Evolutionary conservation across 2,797 vertebrate species (phyloP).

Genomic region (Pteronotus mesoamericanus): DNA sequence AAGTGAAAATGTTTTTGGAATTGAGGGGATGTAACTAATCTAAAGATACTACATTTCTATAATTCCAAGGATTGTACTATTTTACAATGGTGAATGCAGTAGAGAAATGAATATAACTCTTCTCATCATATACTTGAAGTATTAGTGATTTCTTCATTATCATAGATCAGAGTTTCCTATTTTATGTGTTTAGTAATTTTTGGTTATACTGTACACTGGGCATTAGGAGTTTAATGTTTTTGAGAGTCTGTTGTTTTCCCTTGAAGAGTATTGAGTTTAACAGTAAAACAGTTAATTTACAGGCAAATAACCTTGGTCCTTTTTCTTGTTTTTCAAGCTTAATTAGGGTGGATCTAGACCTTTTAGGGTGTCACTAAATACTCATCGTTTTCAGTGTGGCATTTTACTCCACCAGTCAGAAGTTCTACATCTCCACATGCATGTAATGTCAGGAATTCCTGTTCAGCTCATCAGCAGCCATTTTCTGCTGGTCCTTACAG

Average conservation of each 20-base stretch:
- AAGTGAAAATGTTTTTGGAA: neutral
- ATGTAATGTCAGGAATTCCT: neutral
- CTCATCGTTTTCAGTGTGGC: neutral
- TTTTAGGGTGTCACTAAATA: neutral
- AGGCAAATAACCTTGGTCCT: neutral
- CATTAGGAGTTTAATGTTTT: neutral
- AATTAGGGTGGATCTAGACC: neutral
- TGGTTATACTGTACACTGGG: neutral
- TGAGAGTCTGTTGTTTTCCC: neutral
- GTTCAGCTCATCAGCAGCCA: neutral
- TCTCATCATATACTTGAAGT: neutral
- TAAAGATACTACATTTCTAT: neutral
- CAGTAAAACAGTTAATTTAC: neutral
- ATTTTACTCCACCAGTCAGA: neutral
- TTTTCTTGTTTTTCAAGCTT: neutral
- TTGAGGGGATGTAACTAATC: neutral
- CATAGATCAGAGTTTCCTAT: neutral
- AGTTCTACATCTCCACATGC: neutral
- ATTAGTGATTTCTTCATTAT: neutral
- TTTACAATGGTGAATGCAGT: neutral
- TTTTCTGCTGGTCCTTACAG: neutral
- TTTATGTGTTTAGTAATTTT: neutral
- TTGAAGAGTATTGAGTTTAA: conserved; percentile 1
- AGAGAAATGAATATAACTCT: neutral
- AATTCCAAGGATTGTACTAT: neutral